Evolutionary conservation across 2,797 vertebrate genomes (phyloP), one percentile per base, ranked within the genome.

Genomic region (Spheniscus humboldti): DNA sequence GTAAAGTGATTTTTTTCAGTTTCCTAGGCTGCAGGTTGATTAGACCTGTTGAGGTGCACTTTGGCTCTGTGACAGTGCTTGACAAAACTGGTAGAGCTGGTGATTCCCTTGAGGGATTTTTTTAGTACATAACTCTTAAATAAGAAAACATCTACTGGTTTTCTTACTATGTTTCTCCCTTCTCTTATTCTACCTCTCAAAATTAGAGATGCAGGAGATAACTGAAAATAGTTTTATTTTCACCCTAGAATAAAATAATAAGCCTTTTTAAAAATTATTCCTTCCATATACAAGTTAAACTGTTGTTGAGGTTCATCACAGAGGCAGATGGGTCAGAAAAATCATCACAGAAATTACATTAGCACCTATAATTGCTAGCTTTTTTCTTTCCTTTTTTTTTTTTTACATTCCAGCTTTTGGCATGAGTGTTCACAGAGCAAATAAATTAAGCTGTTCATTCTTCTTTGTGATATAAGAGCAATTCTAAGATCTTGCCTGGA

Each of bases 1-100:
- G 68, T 79, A 92, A 97, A 96, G 87, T 62, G 52, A 24, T 30
- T 93, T 96, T 96, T 97, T 94, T 95, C 87, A 18, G 92, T 97
- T 97, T 95, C 76, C 60, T 63, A 71, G 59, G 43, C 83, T 96
- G 91, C 69, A 72, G 86, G 96, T 86, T 97, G 86, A 90, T 91
- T 76, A 97, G 94, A 96, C 71, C 82, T n/a, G 43, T 84, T 39
- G 77, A 96, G 91, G 91, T 96, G 82, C 76, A 82, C 71, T 81
- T 88, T 86, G 57, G 47, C 90, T 95, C 68, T 63, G 31, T 82
- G 95, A 90, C 64, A 88, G 47, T 33, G 62, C 50, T 76, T 84
- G 84, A 88, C 75, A 91, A 88, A 97, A 76, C 55, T 79, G 53
- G 66, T 16, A 41, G 83, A 94, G 76, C 52, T 80, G 79, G 56